Conservation (phyloP, 1,140 invertebrate species). For the Melitaea cinxia region DNA sequence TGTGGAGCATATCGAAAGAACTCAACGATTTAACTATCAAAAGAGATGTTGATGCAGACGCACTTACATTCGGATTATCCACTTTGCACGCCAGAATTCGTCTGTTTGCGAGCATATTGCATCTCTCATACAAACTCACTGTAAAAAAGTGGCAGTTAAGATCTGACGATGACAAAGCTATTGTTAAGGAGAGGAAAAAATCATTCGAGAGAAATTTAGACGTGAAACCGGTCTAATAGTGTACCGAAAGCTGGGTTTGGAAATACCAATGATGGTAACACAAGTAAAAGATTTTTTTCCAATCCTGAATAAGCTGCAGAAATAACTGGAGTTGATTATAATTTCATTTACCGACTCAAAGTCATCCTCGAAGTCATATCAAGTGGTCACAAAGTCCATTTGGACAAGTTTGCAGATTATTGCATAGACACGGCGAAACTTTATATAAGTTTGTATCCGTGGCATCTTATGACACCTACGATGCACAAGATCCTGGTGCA, state of each 20-base stretch:
- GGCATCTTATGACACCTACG: constrained; percentile 63
- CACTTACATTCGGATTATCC: constrained; percentile 1
- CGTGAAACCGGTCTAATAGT: constrained; percentile 49
- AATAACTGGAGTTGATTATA: constrained; percentile 49
- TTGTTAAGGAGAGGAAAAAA: constrained; percentile 24
- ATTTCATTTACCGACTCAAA: constrained; percentile 33
- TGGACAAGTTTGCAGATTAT: constrained; percentile 38
- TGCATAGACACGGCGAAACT: constrained; percentile 41
- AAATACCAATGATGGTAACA: constrained; percentile 65
- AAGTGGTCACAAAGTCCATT: constrained; percentile 47
- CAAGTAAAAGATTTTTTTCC: constrained; percentile 58
- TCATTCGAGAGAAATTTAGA: constrained; percentile 51
- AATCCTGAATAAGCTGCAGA: constrained; percentile 40
- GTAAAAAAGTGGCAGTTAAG: constrained; percentile 42
- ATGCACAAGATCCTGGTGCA: constrained; percentile 63
- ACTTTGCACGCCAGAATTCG: constrained; percentile 13
- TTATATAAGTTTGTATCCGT: constrained; percentile 52
- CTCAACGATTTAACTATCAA: not conserved
- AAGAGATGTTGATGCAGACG: not conserved
- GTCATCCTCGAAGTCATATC: constrained; percentile 44
- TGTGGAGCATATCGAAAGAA: constrained; percentile 3
- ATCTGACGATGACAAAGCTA: constrained; percentile 24
- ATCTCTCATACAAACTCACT: constrained; percentile 55
- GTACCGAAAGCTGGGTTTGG: constrained; percentile 58
- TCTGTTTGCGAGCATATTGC: constrained; percentile 60